Percentiles rank a stretch among this genome's conserved stretches.
phyloP scores from a whole-genome alignment of 2,113 vertebrate genomes.

The Lophochroa leadbeateri region DNA sequence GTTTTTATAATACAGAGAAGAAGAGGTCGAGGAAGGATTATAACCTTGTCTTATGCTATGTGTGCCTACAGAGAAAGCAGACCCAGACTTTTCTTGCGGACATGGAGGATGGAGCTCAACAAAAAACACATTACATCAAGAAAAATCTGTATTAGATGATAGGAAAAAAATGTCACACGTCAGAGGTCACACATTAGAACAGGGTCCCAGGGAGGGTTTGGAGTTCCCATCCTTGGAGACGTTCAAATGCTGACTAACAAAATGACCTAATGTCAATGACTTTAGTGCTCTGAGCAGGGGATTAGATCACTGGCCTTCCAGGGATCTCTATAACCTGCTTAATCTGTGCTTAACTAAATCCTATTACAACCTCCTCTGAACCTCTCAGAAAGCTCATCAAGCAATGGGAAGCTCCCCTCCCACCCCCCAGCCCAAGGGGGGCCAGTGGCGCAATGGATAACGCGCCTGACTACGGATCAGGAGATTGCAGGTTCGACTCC shows the following conservation, averaged over 20 bases:
- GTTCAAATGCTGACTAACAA: too few species aligned
- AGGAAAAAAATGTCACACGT: not conserved
- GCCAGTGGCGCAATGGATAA: slow-evolving; percentile 21
- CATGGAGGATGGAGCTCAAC: not conserved
- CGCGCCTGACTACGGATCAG: slow-evolving; percentile 21
- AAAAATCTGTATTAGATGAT: not conserved
- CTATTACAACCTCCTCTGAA: not conserved
- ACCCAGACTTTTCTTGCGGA: not conserved
- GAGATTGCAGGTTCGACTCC: slow-evolving; percentile 18
- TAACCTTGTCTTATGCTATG: not conserved
- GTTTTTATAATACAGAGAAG: not conserved
- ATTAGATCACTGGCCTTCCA: not conserved
- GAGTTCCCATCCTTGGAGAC: not conserved
- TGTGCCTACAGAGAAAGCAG: not conserved
- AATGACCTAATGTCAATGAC: not conserved
- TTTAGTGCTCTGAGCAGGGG: not conserved
- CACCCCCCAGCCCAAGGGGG: not conserved
- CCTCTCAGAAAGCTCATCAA: not conserved
- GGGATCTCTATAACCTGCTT: not conserved
- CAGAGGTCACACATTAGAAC: not conserved
- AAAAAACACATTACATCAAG: not conserved
- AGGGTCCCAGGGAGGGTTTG: not conserved
- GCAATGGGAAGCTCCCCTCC: too few species aligned
- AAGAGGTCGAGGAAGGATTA: not conserved
- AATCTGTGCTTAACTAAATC: not conserved